Evolutionary conservation across 2,797 vertebrate species (phyloP).

Genomic region (Sciurus vulgaris): DNA sequence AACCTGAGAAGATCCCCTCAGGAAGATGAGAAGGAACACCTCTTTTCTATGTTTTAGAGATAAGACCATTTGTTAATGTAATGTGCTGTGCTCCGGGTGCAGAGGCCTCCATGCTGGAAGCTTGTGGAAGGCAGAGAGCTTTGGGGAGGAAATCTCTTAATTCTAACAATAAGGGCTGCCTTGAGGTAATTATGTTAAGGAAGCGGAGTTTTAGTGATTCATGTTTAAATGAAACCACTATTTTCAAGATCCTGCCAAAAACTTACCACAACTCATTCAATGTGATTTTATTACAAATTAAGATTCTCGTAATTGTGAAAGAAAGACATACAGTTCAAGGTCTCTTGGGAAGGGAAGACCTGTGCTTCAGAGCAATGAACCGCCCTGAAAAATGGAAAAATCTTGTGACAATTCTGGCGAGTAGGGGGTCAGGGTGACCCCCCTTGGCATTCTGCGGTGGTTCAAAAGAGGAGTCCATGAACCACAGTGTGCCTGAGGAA

Average conservation of each 20-base stretch:
- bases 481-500: not conserved
- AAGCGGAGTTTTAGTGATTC: slow-evolving; percentile 71
- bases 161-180: slow-evolving; percentile 67
- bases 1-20: slow-evolving; percentile 7
- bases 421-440: too few relatives aligned
- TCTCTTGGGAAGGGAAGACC: slow-evolving; percentile 29
- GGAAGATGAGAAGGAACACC: slow-evolving; percentile 34
- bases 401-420: not conserved
- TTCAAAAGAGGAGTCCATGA: not conserved
- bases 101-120: slow-evolving; percentile 10
- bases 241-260: slow-evolving; percentile 78
- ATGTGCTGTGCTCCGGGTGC: not conserved
- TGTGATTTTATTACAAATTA: slow-evolving; percentile 80
- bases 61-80: slow-evolving; percentile 2
- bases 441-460: not conserved
- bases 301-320: slow-evolving; percentile 66
- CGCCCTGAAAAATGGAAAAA: slow-evolving; percentile 16
- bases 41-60: slow-evolving; percentile 19
- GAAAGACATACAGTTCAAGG: not conserved
- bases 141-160: slow-evolving; percentile 79
- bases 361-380: slow-evolving; percentile 21
- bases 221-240: slow-evolving; percentile 79
- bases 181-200: slow-evolving; percentile 71
- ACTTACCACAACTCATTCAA: slow-evolving; percentile 77
- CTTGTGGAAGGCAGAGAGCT: slow-evolving; percentile 27